phyloP scores from a whole-genome alignment of 2,113 vertebrate species.

The Cebidichthys violaceus region DNA sequence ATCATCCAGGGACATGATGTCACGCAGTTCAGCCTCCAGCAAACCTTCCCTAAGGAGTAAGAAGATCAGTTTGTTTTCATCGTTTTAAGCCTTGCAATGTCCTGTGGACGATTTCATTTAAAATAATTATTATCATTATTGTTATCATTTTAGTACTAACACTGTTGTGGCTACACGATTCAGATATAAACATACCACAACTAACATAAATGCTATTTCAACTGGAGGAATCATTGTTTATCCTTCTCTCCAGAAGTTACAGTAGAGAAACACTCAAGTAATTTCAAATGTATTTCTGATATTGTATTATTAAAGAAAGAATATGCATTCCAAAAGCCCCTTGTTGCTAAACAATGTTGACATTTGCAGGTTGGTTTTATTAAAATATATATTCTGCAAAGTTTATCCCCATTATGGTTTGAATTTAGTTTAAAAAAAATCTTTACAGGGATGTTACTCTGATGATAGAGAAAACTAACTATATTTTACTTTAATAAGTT shows the following conservation, averaged over 20 bases:
- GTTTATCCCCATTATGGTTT: background rate
- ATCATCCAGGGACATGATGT: conserved; percentile 88
- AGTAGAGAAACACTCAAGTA: background rate
- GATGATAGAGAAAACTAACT: background rate
- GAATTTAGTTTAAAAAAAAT: background rate
- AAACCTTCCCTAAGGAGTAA: conserved; percentile 82
- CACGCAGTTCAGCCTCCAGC: conserved; percentile 87
- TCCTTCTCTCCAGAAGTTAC: background rate
- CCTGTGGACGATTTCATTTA: background rate
- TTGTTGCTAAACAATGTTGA: background rate
- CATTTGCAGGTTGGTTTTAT: background rate
- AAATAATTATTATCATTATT: background rate
- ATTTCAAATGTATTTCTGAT: background rate
- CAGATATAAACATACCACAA: background rate
- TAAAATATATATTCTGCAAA: background rate
- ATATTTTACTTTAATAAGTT: background rate
- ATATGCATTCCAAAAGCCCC: background rate
- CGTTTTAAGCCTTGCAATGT: background rate
- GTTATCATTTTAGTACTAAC: background rate
- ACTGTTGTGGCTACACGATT: background rate
- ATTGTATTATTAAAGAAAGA: background rate
- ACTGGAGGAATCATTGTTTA: background rate
- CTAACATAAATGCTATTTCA: background rate
- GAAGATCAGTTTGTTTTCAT: too few species aligned
- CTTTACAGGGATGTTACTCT: background rate